Evolutionary conservation across 2,113 vertebrate species (phyloP), one percentile per base, ranked within the genome.

Genomic region (Rallus limicola): DNA sequence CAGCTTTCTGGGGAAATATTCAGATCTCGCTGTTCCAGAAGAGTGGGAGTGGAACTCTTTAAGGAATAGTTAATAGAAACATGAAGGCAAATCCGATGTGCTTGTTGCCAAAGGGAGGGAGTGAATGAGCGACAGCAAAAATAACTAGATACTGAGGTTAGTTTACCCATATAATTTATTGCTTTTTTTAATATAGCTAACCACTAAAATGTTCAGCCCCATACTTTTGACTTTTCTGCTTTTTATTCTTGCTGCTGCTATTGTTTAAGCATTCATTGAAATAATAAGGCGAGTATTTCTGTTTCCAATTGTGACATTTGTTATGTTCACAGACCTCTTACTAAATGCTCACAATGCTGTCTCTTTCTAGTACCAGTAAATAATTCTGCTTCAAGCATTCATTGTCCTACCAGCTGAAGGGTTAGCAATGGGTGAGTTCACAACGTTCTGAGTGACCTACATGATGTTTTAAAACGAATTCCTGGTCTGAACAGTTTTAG

Each of bases 101-200:
- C 58, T 97, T 94, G 8, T 90, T 97, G 87, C 88, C 80, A 87
- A 92, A 95, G 69, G 68, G 79, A 78, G 68, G 31, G n/a, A 96
- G 29, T 55, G 91, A 95, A 92, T 76, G 44, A 96, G 38, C 94
- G 81, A 91, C 62, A 94, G 55, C 19, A 90, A 95, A 96, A 95
- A 92, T 91, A 56, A 31, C 33, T 79, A 88, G 44, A 77, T 71
- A 50, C 46, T 94, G 46, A 25, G 56, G 89, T 92, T 86, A 72
- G 16, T 53, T 62, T 93, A 71, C 15, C 9, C 75, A 29, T 79
- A 71, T 46, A 92, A 96, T 91, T 48, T 48, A 53, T 15, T 75
- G 33, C 23, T 82, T 90, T 72, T 85, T 59, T 56, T 2, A 67
- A 78, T 64, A 83, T 56, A 79, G 19, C 28, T 50, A 23, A 76